These are phyloP conservation scores for Atherinosoma microstoma DNA, from an alignment of 2,797 vertebrate species.

Conservation along the genomic window DNA sequence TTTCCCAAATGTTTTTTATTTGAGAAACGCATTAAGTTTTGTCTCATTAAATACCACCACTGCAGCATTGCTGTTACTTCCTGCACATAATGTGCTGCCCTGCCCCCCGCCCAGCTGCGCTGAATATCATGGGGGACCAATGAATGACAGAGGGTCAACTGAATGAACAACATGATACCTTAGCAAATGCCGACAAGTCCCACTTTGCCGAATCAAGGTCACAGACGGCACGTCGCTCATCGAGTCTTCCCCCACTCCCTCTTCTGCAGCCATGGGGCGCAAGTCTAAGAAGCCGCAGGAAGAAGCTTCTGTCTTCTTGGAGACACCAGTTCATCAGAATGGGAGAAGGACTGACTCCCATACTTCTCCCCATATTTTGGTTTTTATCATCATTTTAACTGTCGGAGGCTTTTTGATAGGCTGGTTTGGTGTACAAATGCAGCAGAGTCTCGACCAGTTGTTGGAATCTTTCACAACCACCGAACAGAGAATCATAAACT, in stretches of 20 bases:
- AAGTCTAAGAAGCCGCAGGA: constrained; percentile 25
- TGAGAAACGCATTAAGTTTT: neutral
- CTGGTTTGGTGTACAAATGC: constrained; percentile 20
- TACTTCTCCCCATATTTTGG: neutral
- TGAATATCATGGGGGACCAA: constrained; percentile 13
- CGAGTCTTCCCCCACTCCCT: neutral
- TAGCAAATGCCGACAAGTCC: neutral
- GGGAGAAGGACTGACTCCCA: neutral
- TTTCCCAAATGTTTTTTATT: neutral
- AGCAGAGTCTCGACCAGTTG: constrained; percentile 8
- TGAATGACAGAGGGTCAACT: constrained; percentile 17
- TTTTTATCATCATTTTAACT: neutral
- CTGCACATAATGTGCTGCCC: no score
- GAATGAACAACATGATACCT: constrained; percentile 22
- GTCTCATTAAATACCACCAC: neutral
- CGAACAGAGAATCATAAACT: neutral
- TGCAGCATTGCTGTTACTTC: neutral
- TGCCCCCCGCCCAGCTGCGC: neutral
- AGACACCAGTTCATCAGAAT: neutral
- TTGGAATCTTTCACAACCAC: constrained; percentile 1
- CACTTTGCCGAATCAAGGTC: neutral
- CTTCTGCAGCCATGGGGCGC: constrained; percentile 11
- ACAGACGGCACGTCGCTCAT: neutral
- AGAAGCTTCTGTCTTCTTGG: constrained; percentile 14
- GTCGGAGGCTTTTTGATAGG: neutral